Percentiles rank a stretch among this genome's conserved stretches.
These are phyloP conservation scores for Coccyzus lansbergi DNA, from an alignment of 2,797 vertebrate species.

Conservation along the genomic window DNA sequence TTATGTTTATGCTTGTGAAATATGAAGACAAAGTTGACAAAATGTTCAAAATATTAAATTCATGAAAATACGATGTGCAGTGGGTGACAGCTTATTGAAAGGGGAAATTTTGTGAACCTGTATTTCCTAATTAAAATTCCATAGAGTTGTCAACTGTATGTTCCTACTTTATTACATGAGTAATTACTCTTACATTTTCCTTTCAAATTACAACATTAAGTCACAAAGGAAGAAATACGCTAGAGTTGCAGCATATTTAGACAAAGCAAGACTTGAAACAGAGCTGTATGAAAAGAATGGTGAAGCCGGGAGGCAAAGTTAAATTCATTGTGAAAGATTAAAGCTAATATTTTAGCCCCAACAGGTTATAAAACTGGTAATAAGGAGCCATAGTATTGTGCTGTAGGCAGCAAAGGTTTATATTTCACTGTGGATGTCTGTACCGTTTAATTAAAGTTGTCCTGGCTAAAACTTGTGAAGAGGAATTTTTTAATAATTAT, in stretches of 20 bases:
- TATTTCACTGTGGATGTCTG: not conserved
- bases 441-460: constrained; percentile 10
- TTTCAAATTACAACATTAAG: constrained; percentile 57
- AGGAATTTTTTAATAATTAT: not conserved
- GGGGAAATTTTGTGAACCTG: constrained; percentile 38
- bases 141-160: not conserved
- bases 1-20: constrained; percentile 62
- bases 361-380: not conserved
- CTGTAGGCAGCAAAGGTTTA: not conserved
- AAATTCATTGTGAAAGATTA: not conserved
- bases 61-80: constrained; percentile 41
- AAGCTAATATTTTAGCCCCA: not conserved
- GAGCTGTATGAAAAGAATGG: not conserved
- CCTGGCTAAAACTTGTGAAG: constrained; percentile 11
- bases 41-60: constrained; percentile 46
- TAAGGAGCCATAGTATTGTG: not conserved
- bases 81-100: constrained; percentile 45
- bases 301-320: not conserved
- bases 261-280: constrained; percentile 22
- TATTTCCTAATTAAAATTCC: constrained; percentile 69
- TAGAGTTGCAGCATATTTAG: constrained; percentile 31
- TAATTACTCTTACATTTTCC: constrained; percentile 65
- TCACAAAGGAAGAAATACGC: not conserved
- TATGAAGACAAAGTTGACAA: constrained; percentile 50
- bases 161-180: constrained; percentile 50